A percentile compares a stretch with the other conserved stretches of the same genome.
Conservation (phyloP, 2,888 invertebrate genomes). For the Stegana nigrithorax region DNA sequence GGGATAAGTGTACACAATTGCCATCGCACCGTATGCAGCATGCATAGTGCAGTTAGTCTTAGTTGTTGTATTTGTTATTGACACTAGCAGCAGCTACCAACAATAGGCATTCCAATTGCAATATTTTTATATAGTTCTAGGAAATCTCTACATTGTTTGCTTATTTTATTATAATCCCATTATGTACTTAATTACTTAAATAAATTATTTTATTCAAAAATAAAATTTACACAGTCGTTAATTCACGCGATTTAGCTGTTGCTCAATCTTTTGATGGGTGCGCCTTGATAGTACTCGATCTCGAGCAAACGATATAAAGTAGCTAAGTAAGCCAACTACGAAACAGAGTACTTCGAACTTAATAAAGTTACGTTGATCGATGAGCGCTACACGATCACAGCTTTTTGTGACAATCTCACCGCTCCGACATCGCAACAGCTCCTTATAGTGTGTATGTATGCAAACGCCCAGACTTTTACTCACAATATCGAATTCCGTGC, state of each 20-base stretch:
- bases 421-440: slow-evolving; percentile 82
- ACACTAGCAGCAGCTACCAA: not conserved
- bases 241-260: slow-evolving; percentile 60
- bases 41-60: not conserved
- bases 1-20: too few relatives aligned
- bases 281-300: slow-evolving; percentile 59
- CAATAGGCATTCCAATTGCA: slow-evolving; percentile 39
- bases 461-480: slow-evolving; percentile 87
- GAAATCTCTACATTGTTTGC: slow-evolving; percentile 46
- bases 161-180: not conserved
- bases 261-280: slow-evolving; percentile 59
- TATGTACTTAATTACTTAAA: slow-evolving; percentile 36
- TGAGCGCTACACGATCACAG: slow-evolving; percentile 86
- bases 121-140: slow-evolving; percentile 48
- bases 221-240: slow-evolving; percentile 41
- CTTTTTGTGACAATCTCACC: slow-evolving; percentile 86
- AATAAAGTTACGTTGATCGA: slow-evolving; percentile 82
- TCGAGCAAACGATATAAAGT: slow-evolving; percentile 59
- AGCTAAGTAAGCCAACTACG: slow-evolving; percentile 55
- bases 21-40: not conserved
- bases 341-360: slow-evolving; percentile 62
- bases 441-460: slow-evolving; percentile 85
- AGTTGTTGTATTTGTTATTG: slow-evolving; percentile 9
- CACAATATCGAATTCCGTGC: slow-evolving; percentile 85
- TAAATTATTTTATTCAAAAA: slow-evolving; percentile 50